A percentile compares a stretch with the other conserved stretches of the same genome.
These are phyloP conservation scores for Ornithoptera priamus DNA, from an alignment of 2,888 invertebrate genomes.

Conservation along the genomic window DNA sequence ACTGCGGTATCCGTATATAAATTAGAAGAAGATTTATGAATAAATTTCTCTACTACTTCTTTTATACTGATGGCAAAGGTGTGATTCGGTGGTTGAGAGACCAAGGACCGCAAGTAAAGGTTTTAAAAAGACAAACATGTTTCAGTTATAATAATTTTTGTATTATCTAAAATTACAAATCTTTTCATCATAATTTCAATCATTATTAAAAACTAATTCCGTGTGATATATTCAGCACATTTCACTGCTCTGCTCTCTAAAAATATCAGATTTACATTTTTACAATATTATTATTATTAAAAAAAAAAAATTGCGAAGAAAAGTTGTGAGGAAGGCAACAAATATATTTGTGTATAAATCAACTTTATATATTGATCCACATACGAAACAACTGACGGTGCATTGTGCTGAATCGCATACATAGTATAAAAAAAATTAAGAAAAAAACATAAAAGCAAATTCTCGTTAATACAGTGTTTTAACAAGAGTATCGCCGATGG, in stretches of 20 bases:
- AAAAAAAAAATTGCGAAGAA: conserved; percentile 37
- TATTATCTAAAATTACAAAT: conserved; percentile 79
- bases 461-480: conserved; percentile 22
- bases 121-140: conserved; percentile 15
- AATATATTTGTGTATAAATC: conserved; percentile 24
- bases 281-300: conserved; percentile 59
- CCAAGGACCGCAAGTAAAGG: not conserved
- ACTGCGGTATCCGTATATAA: too few species aligned
- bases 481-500: not conserved
- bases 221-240: conserved; percentile 70
- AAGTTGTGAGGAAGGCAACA: conserved; percentile 24
- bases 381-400: conserved; percentile 13
- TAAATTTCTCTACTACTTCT: not conserved
- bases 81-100: too few species aligned
- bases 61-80: not conserved
- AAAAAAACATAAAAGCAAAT: conserved; percentile 11
- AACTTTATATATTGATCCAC: conserved; percentile 6
- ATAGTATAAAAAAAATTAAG: conserved; percentile 12
- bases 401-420: conserved; percentile 25
- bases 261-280: conserved; percentile 76
- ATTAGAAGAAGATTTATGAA: not conserved
- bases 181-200: conserved; percentile 65
- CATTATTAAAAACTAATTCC: conserved; percentile 55
- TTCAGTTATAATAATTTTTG: conserved; percentile 44
- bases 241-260: conserved; percentile 60